phyloP scores from a whole-genome alignment of 30 jellyfish, hydroid and myxozoan genomes.

The Aurelia coerulea region DNA sequence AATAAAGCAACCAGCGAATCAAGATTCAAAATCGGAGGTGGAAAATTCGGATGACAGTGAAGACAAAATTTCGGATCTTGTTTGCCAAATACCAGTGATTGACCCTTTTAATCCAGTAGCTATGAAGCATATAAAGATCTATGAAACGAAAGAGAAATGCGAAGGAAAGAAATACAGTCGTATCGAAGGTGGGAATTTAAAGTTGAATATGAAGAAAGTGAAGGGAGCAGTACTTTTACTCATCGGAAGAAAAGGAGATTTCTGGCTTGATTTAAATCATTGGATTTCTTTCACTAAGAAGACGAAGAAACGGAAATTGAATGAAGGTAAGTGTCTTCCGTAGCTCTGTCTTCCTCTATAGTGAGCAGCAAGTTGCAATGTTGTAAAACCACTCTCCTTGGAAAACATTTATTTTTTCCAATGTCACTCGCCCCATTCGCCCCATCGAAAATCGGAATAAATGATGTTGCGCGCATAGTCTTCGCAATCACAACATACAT shows the following conservation, averaged over 20 bases:
- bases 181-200: conserved; percentile 9
- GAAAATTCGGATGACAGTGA: not conserved
- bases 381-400: not conserved
- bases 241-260: conserved; percentile 15
- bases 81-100: conserved; percentile 13
- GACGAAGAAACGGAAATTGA: not conserved
- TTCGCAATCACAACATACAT: too few relatives aligned
- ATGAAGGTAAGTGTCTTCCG: conserved; percentile 3
- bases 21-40: not conserved
- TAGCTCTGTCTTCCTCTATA: not conserved
- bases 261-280: conserved; percentile 16
- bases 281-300: conserved; percentile 26
- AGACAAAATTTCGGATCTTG: conserved; percentile 9
- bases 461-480: too few relatives aligned
- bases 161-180: not conserved
- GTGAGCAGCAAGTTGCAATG: not conserved
- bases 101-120: conserved; percentile 44
- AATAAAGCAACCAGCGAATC: not conserved
- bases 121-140: conserved; percentile 11
- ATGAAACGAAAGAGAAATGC: not conserved
- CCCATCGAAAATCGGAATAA: too few relatives aligned
- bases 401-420: not conserved
- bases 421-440: not conserved
- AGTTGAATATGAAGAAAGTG: conserved; percentile 15
- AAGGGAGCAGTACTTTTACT: conserved; percentile 9